Percentiles rank a stretch among this genome's conserved stretches.
phyloP scores from a whole-genome alignment of 1,140 invertebrate species.

The Mercenaria mercenaria region DNA sequence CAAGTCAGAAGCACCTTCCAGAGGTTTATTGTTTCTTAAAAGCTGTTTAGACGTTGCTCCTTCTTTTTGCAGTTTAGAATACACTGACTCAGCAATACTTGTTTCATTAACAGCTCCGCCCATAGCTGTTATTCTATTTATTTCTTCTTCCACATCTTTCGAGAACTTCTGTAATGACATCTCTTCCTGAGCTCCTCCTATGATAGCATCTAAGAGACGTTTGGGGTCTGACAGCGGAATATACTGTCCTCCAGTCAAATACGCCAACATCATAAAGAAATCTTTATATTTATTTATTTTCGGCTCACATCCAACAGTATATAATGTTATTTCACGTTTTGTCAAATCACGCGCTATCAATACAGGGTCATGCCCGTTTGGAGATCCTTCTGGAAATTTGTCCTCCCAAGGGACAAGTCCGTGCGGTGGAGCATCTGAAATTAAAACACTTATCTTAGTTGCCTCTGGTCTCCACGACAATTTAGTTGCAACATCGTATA shows the following conservation, averaged over 20 bases:
- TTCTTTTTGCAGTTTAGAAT: conserved; percentile 62
- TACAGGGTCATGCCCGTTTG: conserved; percentile 80
- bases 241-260: conserved; percentile 82
- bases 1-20: not conserved
- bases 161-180: conserved; percentile 80
- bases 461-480: conserved; percentile 78
- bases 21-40: not conserved
- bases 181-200: conserved; percentile 82
- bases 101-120: conserved; percentile 69
- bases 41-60: conserved; percentile 69
- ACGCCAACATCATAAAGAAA: conserved; percentile 82
- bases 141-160: conserved; percentile 77
- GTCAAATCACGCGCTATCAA: conserved; percentile 73
- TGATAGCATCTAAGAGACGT: conserved; percentile 76
- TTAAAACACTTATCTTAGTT: conserved; percentile 81
- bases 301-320: conserved; percentile 81
- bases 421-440: conserved; percentile 82
- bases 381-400: conserved; percentile 67
- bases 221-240: conserved; percentile 78
- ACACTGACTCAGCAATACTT: conserved; percentile 64
- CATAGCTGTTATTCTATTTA: conserved; percentile 64
- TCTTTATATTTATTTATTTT: conserved; percentile 79
- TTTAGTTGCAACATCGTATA: conserved; percentile 78
- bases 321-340: conserved; percentile 80
- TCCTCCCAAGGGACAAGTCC: conserved; percentile 68